Evolutionary conservation across 2,888 invertebrate species (phyloP), one percentile per base, ranked within the genome.

Genomic region (Cephus sareptanus): DNA sequence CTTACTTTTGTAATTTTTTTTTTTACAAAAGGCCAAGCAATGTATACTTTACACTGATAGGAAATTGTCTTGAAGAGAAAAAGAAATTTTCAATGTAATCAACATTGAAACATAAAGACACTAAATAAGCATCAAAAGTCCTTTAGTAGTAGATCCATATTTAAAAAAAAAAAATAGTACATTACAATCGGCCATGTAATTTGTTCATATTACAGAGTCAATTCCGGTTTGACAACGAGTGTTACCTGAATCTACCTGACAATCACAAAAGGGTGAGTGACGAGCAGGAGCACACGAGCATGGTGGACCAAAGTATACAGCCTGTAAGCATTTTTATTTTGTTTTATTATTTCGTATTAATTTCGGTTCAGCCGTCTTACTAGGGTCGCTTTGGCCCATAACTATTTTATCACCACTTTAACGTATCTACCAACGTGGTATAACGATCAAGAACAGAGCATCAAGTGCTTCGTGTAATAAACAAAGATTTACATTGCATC

Each of bases 201-300:
- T 56, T 23, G 9, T 71, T 71, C 71, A 88, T 89, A 92, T 92
- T 92, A 90, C 95, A 99, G 98, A 98, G 98, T 94, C 99, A 99
- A 94, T 99, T 99, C 94, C 96, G 99, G 92, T 99, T 99, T 94
- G 99, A 99, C 94, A 99, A 98, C 94, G 99, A 99, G 95, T 98
- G 98, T 94, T 97, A 97, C 94, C 95, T 98, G 93, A 97, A 97
- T 94, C 95, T 99, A 92, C 98, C 98, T 93, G 99, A 99, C 94
- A 98, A 98, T 94, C 98, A 98, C 94, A 98, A 97, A 95, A 95
- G 98, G 97, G 98, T 98, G 96, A 97, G 97, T 96, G 93, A 93
- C 87, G 92, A 90, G 89, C 91, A 83, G 89, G 90, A 90, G 87
- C 87, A 89, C 88, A 82, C 89, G 85, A 92, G 91, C 92, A 92